Base-by-base conservation (phyloP, 1,140 invertebrate species). In the Colletes latitarsis region DNA sequence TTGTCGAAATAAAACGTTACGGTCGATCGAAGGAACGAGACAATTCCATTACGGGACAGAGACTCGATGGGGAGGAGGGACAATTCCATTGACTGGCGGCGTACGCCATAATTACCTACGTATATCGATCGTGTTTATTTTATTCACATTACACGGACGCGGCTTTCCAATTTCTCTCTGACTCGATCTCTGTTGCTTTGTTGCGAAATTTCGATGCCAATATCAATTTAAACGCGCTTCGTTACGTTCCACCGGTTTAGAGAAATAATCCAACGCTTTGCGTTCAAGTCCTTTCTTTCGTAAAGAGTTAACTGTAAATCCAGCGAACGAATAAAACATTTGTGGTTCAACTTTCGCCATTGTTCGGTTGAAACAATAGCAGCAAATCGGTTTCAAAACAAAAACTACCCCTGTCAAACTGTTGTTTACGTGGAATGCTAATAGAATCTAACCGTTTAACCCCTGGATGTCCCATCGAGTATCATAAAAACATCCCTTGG, bases 1-100 rank as follows among this genome's bases (percentile, higher is more conserved):
- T 63, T 70, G 66, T 49, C 43, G 76, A 30, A 78, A 78, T 72
- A 71, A 72, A 78, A 63, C 30, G 68, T 71, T 62, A 52, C 68
- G n/a, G 30, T 63, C 58, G 49, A 63, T 70, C 55, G 64, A 69
- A 60, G 43, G 43, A n/a, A 64, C 68, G 46, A 77, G 55, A 70
- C 17, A 77, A 78, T 72, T 71, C 68, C 76, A 78, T 71, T 77
- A 77, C 46, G 43, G 4, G 46, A 43, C 12, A 52, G 21, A 41
- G 67, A 10, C n/a, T 21, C 14, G 6, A 43, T 46, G 43, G 0
- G 10, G 30, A 21, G 39, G n/a, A 6, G 41, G 10, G n/a, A 12
- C 14, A 14, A 49, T 12, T 67, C 30, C 49, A 52, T 57, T 30
- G 74, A 43, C 74, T 46, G 52, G 15, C 63, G 52, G 64, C n/a